These are phyloP conservation scores for Nerophis lumbriciformis DNA, from an alignment of 2,113 vertebrate genomes.

Conservation along the genomic window DNA sequence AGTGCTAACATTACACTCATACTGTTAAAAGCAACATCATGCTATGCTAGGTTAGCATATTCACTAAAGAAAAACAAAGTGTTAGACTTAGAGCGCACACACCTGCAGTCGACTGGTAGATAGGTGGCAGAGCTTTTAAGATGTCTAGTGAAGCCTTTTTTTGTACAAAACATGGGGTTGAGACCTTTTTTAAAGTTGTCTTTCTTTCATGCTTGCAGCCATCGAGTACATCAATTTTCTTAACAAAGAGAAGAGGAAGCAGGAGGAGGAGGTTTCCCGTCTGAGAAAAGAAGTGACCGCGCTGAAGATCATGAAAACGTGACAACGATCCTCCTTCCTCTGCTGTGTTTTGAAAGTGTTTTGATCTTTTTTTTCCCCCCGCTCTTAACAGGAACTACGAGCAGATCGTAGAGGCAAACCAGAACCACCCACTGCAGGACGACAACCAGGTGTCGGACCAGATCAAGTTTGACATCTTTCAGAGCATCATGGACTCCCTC, in stretches of 20 bases:
- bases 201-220: slow-evolving; percentile 66
- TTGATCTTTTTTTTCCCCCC: not conserved
- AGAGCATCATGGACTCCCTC: slow-evolving; percentile 94
- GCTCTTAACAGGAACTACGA: slow-evolving; percentile 84
- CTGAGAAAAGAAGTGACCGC: slow-evolving; percentile 94
- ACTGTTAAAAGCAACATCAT: not conserved
- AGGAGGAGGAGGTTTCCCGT: slow-evolving; percentile 91
- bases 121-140: not conserved
- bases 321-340: slow-evolving; percentile 3
- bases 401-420: slow-evolving; percentile 95
- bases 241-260: slow-evolving; percentile 99
- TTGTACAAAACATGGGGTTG: not conserved
- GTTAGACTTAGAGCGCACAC: not conserved
- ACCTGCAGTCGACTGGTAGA: too few species aligned
- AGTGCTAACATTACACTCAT: not conserved
- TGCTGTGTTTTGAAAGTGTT: not conserved
- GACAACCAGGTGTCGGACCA: slow-evolving; percentile 91
- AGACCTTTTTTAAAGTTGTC: not conserved
- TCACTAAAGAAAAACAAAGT: too few species aligned
- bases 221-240: slow-evolving; percentile 99
- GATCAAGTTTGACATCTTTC: slow-evolving; percentile 94
- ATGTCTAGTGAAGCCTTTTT: not conserved
- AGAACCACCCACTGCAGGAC: slow-evolving; percentile 87
- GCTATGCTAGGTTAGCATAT: not conserved
- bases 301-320: slow-evolving; percentile 99